Evolutionary conservation across 2,113 vertebrate genomes (phyloP), one percentile per base, ranked within the genome.

Genomic region (Rhineura floridana): DNA sequence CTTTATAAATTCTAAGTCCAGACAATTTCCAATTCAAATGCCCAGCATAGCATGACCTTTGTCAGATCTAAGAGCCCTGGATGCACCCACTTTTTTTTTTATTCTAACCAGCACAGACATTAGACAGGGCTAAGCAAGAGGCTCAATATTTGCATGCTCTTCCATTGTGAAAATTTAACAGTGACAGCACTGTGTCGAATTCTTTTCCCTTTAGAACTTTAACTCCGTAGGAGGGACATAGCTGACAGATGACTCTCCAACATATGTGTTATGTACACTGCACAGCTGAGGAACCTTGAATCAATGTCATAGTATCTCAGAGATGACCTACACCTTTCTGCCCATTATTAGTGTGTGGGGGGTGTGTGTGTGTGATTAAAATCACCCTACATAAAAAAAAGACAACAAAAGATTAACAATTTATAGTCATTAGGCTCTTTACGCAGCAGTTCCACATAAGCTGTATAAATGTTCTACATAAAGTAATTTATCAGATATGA

Each of bases 21-120:
- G 98, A 98, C 98, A 98, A 99, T 99, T 99, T 99, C 98, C 99
- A 99, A 99, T 99, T 99, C 98, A 99, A 99, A 99, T 99, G 96
- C 95, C 97, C 96, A 96, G 90, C 97, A 97, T 96, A 94, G 97
- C 98, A 98, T 98, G 98, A 98, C 98, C 97, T 98, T 98, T 99
- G 98, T 98, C 98, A 98, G 96, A 97, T 97, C 97, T 96, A 96
- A 87, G 96, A 97, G 97, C 93, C 97, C 96, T 96, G 95, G 95
- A 96, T 97, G 96, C 95, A 96, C 93, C 96, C 97, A 96, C 95
- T 98, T 97, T 89, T 95, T 81, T 83, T 76, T 96, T 97, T 97
- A 97, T 97, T 97, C 97, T 97, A 96, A 97, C 96, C 95, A 97
- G 97, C 97, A 97, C 97, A 98, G 97, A 98, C 97, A 98, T 97